Evolutionary conservation across 1,140 invertebrate genomes (phyloP).

Genomic region (Saccostrea cuccullata): DNA sequence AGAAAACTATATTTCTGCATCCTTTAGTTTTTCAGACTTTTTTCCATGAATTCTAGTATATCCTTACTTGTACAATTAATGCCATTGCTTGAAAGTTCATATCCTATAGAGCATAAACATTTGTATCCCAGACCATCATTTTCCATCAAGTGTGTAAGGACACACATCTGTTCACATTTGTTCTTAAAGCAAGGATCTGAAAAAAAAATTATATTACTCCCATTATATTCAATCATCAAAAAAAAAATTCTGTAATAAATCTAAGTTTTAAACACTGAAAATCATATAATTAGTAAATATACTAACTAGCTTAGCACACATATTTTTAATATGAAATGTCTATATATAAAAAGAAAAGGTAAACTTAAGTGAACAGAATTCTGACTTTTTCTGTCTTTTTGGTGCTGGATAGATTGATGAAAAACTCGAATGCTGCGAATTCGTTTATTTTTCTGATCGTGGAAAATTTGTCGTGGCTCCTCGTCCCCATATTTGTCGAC

Average conservation of each 20-base stretch:
- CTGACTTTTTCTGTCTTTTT: constrained; percentile 51
- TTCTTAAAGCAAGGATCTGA: constrained; percentile 95
- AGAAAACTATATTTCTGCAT: background rate
- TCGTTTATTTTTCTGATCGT: constrained; percentile 70
- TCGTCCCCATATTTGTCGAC: constrained; percentile 91
- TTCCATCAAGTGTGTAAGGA: constrained; percentile 88
- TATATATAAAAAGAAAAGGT: background rate
- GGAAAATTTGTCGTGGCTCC: constrained; percentile 67
- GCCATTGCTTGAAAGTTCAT: constrained; percentile 86
- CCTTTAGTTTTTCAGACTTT: background rate
- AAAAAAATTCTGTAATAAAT: too few species aligned
- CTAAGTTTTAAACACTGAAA: too few species aligned
- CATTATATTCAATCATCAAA: too few species aligned
- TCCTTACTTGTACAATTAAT: constrained; percentile 88
- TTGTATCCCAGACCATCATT: constrained; percentile 91
- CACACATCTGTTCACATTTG: constrained; percentile 96
- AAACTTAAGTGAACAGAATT: background rate
- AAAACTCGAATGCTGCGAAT: constrained; percentile 77
- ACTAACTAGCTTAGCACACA: too few species aligned
- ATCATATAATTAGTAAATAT: too few species aligned
- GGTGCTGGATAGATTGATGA: constrained; percentile 53
- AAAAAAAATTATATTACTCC: background rate
- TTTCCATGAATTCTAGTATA: background rate
- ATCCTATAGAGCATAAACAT: constrained; percentile 97
- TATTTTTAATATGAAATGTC: too few species aligned